phyloP scores from a whole-genome alignment of 2,888 invertebrate genomes.

The Papilio elwesi region DNA sequence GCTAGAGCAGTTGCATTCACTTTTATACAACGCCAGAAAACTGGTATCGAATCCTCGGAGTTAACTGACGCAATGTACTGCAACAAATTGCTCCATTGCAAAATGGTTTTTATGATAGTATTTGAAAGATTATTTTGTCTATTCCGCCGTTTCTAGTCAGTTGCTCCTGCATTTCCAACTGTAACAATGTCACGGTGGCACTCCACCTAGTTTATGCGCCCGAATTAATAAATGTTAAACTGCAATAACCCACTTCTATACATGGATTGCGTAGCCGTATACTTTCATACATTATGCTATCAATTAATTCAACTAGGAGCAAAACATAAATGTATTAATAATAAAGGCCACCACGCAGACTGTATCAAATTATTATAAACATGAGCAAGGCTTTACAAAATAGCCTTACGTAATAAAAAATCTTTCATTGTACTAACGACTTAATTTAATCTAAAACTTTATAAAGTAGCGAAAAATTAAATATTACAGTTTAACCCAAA shows the following conservation, averaged over 20 bases:
- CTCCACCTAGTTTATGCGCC: slow-evolving; percentile 47
- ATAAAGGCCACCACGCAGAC: slow-evolving; percentile 25
- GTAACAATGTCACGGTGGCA: slow-evolving; percentile 61
- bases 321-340: slow-evolving; percentile 32
- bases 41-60: slow-evolving; percentile 67
- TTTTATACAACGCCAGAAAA: slow-evolving; percentile 72
- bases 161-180: slow-evolving; percentile 46
- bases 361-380: slow-evolving; percentile 12
- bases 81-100: slow-evolving; percentile 41
- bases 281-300: slow-evolving; percentile 33
- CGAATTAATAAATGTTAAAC: slow-evolving; percentile 37
- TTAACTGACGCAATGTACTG: slow-evolving; percentile 56
- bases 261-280: slow-evolving; percentile 35
- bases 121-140: slow-evolving; percentile 44
- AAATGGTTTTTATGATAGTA: slow-evolving; percentile 46
- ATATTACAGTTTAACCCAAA: no score
- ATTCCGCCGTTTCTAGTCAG: slow-evolving; percentile 8
- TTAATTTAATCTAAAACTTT: no score
- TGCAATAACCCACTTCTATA: slow-evolving; percentile 37
- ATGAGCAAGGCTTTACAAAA: neutral
- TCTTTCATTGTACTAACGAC: no score
- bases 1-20: slow-evolving; percentile 62
- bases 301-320: slow-evolving; percentile 31
- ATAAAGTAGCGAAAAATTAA: no score
- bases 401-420: no score